A percentile compares a stretch with the other conserved stretches of the same genome.
These are phyloP conservation scores for Beris chalybata DNA, from an alignment of 2,888 invertebrate species.

Conservation along the genomic window DNA sequence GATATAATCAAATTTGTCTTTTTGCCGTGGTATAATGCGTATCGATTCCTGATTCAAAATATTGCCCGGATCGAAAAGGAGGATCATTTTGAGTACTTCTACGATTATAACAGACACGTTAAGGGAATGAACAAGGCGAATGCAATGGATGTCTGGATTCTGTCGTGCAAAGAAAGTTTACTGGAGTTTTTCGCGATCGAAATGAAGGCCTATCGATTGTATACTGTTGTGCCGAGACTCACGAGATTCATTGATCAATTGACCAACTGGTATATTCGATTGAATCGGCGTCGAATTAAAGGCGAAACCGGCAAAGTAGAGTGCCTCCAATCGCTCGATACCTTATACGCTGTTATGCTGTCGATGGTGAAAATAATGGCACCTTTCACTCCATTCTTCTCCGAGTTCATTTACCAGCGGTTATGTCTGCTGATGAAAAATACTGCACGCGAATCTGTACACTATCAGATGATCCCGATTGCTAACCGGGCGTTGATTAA, in stretches of 20 bases:
- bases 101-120: slow-evolving; percentile 58
- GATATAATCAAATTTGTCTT: slow-evolving; percentile 97
- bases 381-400: slow-evolving; percentile 95
- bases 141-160: slow-evolving; percentile 96
- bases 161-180: slow-evolving; percentile 93
- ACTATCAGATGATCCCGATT: slow-evolving; percentile 87
- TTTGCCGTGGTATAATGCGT: slow-evolving; percentile 94
- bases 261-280: slow-evolving; percentile 98
- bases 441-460: slow-evolving; percentile 68
- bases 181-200: slow-evolving; percentile 85
- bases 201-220: slow-evolving; percentile 92
- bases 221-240: slow-evolving; percentile 91
- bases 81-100: slow-evolving; percentile 61
- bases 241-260: slow-evolving; percentile 96
- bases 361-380: slow-evolving; percentile 93
- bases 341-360: slow-evolving; percentile 84
- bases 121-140: slow-evolving; percentile 39
- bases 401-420: slow-evolving; percentile 93
- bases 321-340: slow-evolving; percentile 80
- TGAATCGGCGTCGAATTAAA: slow-evolving; percentile 93
- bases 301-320: slow-evolving; percentile 83
- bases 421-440: slow-evolving; percentile 64
- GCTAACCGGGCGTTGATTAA: slow-evolving; percentile 73
- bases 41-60: slow-evolving; percentile 92
- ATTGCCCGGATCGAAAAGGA: slow-evolving; percentile 78